Base-by-base conservation (phyloP, 2,113 vertebrate species). In the Trichomycterus rosablanca region DNA sequence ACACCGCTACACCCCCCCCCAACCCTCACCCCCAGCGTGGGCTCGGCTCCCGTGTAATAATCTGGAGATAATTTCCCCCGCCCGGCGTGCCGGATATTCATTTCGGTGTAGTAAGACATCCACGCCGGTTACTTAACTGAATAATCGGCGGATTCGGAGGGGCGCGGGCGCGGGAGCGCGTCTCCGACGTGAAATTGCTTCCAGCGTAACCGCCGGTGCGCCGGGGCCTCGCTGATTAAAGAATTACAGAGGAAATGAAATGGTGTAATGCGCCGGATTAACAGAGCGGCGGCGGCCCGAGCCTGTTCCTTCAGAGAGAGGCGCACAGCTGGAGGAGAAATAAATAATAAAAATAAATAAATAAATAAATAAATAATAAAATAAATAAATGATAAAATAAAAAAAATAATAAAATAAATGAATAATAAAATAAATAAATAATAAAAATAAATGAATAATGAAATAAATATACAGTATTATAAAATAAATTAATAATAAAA, bases 241-340 rank as follows among this genome's bases (percentile, higher is more conserved):
- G 63, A 80, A 73, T 65, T 60, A 74, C 53, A 60, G 63, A 57
- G 77, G 75, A 82, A 82, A 83, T 81, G 59, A 80, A 83, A 81
- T 70, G 65, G 72, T 49, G 53, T 71, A 65, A 69, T 46, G 53
- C 66, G 19, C 5, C 80, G 76, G 37, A 83, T 81, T 79, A 78
- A 79, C 82, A 59, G 46, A 56, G 55, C 66, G 60, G 71, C 59
- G 53, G 48, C 53, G 28, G 58, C 35, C 46, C 42, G 42, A 40
- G 44, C 59, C 68, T 57, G 43, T 67, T 53, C 56, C 28, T 35
- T 62, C 37, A 67, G 65, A 74, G 63, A 58, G 49, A 28, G 63
- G 34, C 4, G 26, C 26, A 7, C 26, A 30, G n/a, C n/a, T n/a
- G n/a, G n/a, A n/a, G n/a, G n/a, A n/a, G 26, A 7, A 30, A 30